Evolutionary conservation across 1,140 invertebrate species (phyloP).

Genomic region (Orius laevigatus): DNA sequence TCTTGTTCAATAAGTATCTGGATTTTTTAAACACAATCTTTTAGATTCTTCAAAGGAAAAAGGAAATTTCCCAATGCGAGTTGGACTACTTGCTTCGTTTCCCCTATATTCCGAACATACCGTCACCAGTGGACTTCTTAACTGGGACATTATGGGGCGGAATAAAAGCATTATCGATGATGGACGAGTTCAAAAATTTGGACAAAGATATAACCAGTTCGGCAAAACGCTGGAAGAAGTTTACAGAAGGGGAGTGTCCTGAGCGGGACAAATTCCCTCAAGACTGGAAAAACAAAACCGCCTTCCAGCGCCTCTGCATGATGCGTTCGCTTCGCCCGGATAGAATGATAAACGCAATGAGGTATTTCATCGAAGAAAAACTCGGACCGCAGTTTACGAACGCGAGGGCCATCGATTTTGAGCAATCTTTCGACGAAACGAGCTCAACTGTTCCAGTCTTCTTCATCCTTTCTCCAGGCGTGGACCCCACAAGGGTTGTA

Average conservation of each 20-base stretch:
- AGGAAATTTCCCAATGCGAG: conserved; percentile 52
- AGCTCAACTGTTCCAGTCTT: conserved; percentile 74
- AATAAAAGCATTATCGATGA: conserved; percentile 56
- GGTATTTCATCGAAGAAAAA: conserved; percentile 66
- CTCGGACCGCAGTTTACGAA: conserved; percentile 70
- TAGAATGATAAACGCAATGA: conserved; percentile 63
- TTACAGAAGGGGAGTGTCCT: conserved; percentile 76
- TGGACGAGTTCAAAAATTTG: conserved; percentile 69
- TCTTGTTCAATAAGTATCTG: no score
- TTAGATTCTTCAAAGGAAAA: conserved; percentile 49
- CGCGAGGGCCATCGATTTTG: conserved; percentile 57
- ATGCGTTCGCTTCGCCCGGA: conserved; percentile 72
- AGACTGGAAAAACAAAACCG: conserved; percentile 88
- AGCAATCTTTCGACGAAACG: conserved; percentile 74
- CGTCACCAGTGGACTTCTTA: conserved; percentile 70
- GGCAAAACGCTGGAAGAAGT: conserved; percentile 81
- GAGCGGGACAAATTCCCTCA: conserved; percentile 89
- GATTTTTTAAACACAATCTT: not conserved
- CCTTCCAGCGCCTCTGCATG: conserved; percentile 79
- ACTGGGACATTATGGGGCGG: conserved; percentile 75
- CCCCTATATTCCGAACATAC: conserved; percentile 43
- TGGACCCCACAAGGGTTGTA: conserved; percentile 69
- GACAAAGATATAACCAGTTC: conserved; percentile 88
- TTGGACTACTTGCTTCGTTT: conserved; percentile 78
- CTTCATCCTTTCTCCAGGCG: conserved; percentile 88